Conservation (phyloP, 2,888 invertebrate species). For the Sturmia bella region DNA sequence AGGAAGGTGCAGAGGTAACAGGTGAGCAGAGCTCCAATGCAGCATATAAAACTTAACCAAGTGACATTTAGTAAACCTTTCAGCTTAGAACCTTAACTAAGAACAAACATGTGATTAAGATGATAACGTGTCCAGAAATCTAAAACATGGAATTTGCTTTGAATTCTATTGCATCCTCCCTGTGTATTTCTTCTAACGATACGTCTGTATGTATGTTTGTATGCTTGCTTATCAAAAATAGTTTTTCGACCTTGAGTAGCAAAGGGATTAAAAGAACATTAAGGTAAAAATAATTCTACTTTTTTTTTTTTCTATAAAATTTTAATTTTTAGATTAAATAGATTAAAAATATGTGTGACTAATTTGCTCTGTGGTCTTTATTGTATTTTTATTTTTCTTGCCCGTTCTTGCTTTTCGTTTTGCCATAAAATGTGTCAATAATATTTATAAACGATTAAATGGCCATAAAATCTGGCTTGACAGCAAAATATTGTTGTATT, state of each 20-base stretch:
- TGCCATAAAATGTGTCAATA: conserved; percentile 67
- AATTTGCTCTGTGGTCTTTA: background rate
- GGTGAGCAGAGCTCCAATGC: too few species aligned
- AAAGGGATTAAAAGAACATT: conserved; percentile 2
- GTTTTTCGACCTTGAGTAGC: conserved; percentile 23
- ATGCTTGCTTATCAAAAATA: background rate
- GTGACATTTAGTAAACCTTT: too few species aligned
- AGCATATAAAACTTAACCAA: too few species aligned
- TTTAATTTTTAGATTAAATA: conserved; percentile 40
- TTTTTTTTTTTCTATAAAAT: conserved; percentile 28
- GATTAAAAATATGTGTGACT: background rate
- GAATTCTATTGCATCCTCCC: too few species aligned
- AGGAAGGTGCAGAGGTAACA: too few species aligned
- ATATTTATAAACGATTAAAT: conserved; percentile 70
- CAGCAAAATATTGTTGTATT: conserved; percentile 65
- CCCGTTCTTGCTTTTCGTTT: conserved; percentile 5
- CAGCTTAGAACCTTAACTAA: too few species aligned
- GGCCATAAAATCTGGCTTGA: conserved; percentile 65
- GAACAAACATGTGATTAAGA: too few species aligned
- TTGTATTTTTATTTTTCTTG: background rate
- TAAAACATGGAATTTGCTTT: too few species aligned
- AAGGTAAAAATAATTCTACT: conserved; percentile 10
- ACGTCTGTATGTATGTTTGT: background rate
- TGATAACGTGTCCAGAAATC: too few species aligned
- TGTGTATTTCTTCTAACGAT: too few species aligned